Percentiles rank a stretch among this genome's conserved stretches.
Evolutionary conservation across 2,888 invertebrate genomes (phyloP).

Genomic region (Brachynemurus nebulosus): DNA sequence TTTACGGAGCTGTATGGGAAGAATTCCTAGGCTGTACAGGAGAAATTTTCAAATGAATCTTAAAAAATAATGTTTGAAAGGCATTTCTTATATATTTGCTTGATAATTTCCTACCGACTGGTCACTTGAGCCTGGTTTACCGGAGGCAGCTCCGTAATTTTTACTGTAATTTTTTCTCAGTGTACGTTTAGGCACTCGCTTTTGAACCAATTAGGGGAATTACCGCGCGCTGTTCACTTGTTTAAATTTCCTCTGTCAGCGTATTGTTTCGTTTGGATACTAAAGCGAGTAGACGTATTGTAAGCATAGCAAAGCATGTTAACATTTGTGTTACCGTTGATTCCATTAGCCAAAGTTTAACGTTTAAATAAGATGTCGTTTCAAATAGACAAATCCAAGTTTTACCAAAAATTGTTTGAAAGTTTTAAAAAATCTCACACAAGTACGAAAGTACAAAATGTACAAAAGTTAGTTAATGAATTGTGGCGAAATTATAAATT

Average conservation of each 20-base stretch:
- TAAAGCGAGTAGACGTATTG: not conserved
- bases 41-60: no score
- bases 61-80: no score
- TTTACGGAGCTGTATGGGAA: no score
- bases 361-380: constrained; percentile 6
- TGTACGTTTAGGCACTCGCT: not conserved
- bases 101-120: no score
- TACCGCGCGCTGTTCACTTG: not conserved
- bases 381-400: constrained; percentile 9
- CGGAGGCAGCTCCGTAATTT: no score
- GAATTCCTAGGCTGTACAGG: no score
- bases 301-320: not conserved
- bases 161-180: no score
- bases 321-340: not conserved
- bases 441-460: constrained; percentile 10
- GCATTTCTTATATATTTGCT: no score
- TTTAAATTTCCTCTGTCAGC: not conserved
- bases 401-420: constrained; percentile 8
- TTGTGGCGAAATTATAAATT: constrained; percentile 9
- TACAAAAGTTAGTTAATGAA: constrained; percentile 10
- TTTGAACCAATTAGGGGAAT: no score
- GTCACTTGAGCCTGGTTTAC: no score
- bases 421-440: constrained; percentile 10
- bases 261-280: not conserved
- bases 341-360: constrained; percentile 5